Evolutionary conservation across 2,113 vertebrate species (phyloP).

Genomic region (Cygnus atratus): DNA sequence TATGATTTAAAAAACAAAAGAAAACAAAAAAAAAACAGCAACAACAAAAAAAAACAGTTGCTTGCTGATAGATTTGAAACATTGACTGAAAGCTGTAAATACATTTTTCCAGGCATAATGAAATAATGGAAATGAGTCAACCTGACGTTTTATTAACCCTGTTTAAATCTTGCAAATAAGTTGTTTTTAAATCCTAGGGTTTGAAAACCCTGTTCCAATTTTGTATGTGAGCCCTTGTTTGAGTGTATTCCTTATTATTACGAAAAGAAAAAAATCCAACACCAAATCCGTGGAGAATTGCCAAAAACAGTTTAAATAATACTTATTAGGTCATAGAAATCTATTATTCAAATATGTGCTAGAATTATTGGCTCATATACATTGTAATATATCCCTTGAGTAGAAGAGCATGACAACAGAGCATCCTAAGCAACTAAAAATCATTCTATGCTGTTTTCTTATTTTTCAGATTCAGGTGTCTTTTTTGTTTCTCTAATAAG

Average conservation of each 20-base stretch:
- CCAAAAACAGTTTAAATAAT: neutral
- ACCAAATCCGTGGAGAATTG: neutral
- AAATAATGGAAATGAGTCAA: neutral
- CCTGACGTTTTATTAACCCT: neutral
- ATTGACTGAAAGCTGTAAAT: neutral
- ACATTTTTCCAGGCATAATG: neutral
- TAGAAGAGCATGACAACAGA: neutral
- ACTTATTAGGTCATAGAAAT: slow-evolving; percentile 22
- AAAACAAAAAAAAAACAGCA: too few relatives aligned
- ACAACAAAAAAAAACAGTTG: too few relatives aligned
- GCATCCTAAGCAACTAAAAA: neutral
- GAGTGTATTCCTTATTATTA: neutral
- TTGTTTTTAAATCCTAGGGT: neutral
- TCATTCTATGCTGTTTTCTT: neutral
- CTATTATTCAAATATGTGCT: slow-evolving; percentile 3
- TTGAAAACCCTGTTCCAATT: neutral
- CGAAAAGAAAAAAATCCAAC: neutral
- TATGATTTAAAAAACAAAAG: too few relatives aligned
- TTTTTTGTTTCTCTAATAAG: neutral
- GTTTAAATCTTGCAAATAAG: neutral
- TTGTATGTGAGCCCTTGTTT: neutral
- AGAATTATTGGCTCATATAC: neutral
- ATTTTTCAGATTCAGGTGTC: neutral
- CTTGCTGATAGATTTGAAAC: neutral
- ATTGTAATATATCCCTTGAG: neutral